Evolutionary conservation across 2,888 invertebrate species (phyloP), one percentile per base, ranked within the genome.

Genomic region (Stenichneumon culpator): DNA sequence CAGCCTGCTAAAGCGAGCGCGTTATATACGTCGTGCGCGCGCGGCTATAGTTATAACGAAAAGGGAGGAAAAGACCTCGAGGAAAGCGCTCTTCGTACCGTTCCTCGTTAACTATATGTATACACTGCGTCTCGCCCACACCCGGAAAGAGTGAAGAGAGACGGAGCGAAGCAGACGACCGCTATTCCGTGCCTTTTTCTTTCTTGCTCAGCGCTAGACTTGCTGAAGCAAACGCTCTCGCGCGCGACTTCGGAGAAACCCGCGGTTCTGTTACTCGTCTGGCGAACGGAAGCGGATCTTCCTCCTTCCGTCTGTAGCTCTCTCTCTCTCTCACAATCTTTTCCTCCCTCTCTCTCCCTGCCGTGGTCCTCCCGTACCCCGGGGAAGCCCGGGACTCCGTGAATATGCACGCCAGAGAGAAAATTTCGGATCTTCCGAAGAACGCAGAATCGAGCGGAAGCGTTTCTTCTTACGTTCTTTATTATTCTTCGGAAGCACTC

Each of bases 141-240:
- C 47, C 67, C 80, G 67, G 75, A 83, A 80, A 54, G 25, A 70
- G 70, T 19, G 28, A 22, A 54, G 60, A 80, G 72, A 77, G 80
- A 80, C n/a, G 22, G 70, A 75, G 69, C 28, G 28, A 73, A 65
- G 68, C 73, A 63, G 74, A 74, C 47, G 74, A 79, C 73, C 50
- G 63, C 68, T 74, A 36, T 74, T 79, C 57, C 28, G 79, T 74
- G 63, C 67, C 68, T 73, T 74, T 74, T 74, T 69, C 75, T 75
- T 63, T 54, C 54, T 73, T 65, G 22, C 74, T 83, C 84, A 78
- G 82, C 84, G 67, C 87, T 86, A 88, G 86, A 81, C 80, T 84
- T 85, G 82, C 80, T 86, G 87, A 82, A 67, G 50, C 83, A 86
- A 87, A 86, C 86, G 73, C 86, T 85, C 82, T 86, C 81, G 79